Percentiles rank a stretch among this genome's conserved stretches.
Evolutionary conservation across 2,113 vertebrate species (phyloP).

Genomic region (Xiphophorus maculatus): DNA sequence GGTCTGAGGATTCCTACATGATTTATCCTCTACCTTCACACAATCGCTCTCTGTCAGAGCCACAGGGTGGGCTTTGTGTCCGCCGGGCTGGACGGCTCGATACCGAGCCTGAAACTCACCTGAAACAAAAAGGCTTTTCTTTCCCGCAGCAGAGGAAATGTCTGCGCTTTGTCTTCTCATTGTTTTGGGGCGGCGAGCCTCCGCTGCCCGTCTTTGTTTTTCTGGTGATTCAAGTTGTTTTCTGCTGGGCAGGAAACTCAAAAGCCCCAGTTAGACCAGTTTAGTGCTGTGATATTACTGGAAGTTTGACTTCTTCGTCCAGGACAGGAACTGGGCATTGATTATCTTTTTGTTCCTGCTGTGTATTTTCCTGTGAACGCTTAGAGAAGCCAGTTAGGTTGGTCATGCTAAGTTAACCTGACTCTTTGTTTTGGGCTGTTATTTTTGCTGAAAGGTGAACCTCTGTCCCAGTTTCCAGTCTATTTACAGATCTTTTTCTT

Average conservation of each 20-base stretch:
- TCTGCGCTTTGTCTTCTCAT: conserved; percentile 45
- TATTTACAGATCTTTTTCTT: too few species aligned
- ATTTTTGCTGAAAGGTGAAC: too few species aligned
- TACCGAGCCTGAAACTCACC: conserved; percentile 71
- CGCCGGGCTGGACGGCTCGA: conserved; percentile 28
- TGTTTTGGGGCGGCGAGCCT: conserved; percentile 30
- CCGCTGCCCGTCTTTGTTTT: conserved; percentile 30
- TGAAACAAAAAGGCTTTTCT: conserved; percentile 74
- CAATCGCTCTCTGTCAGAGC: conserved; percentile 52
- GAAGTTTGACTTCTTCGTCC: not conserved
- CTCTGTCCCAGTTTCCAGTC: too few species aligned
- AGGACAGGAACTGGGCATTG: not conserved
- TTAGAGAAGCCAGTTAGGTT: not conserved
- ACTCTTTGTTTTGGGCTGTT: too few species aligned
- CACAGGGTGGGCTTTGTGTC: conserved; percentile 4
- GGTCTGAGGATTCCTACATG: conserved; percentile 47
- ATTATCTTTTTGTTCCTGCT: not conserved
- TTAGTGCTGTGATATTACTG: not conserved
- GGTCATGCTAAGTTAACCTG: too few species aligned
- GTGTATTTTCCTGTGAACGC: not conserved
- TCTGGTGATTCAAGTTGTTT: conserved; percentile 32
- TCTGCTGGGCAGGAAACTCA: conserved; percentile 20
- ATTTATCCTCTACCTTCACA: conserved; percentile 49
- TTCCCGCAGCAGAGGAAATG: conserved; percentile 46
- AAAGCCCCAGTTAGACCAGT: conserved; percentile 19